Evolutionary conservation across 2,888 invertebrate species (phyloP).

Genomic region (Nysson spinosus): DNA sequence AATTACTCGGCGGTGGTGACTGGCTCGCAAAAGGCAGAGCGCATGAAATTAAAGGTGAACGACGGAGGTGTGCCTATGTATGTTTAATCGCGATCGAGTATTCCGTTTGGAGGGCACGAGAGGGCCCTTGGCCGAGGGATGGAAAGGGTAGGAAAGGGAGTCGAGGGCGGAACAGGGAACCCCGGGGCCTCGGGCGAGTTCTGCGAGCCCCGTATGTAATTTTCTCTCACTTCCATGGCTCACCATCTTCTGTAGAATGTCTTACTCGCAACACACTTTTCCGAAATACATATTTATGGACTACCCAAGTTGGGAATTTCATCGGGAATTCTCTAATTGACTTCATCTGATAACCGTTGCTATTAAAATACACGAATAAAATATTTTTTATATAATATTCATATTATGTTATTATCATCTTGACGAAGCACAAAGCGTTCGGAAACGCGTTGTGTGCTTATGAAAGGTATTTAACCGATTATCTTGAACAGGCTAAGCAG

Average conservation of each 20-base stretch:
- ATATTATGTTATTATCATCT: too few species aligned
- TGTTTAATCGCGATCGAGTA: conserved; percentile 75
- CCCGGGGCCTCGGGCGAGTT: conserved; percentile 39
- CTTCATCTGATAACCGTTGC: too few species aligned
- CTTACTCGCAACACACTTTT: too few species aligned
- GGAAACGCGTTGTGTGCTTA: too few species aligned
- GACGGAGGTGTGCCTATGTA: conserved; percentile 70
- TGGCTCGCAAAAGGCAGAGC: conserved; percentile 50
- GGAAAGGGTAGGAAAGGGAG: conserved; percentile 21
- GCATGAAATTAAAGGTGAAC: conserved; percentile 69
- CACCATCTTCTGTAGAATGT: conserved; percentile 13
- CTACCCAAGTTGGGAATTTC: too few species aligned
- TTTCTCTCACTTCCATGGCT: conserved; percentile 54
- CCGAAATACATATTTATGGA: too few species aligned
- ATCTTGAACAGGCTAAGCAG: too few species aligned
- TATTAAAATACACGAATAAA: too few species aligned
- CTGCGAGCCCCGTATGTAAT: conserved; percentile 60
- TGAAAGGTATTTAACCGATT: too few species aligned
- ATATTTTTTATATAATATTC: too few species aligned
- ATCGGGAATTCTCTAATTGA: too few species aligned
- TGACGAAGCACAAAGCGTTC: too few species aligned
- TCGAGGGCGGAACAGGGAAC: conserved; percentile 17
- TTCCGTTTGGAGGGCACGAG: conserved; percentile 71
- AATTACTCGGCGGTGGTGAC: conserved; percentile 39
- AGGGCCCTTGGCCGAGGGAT: conserved; percentile 48